phyloP scores from a whole-genome alignment of 1,140 invertebrate genomes.

The Euwallacea similis region DNA sequence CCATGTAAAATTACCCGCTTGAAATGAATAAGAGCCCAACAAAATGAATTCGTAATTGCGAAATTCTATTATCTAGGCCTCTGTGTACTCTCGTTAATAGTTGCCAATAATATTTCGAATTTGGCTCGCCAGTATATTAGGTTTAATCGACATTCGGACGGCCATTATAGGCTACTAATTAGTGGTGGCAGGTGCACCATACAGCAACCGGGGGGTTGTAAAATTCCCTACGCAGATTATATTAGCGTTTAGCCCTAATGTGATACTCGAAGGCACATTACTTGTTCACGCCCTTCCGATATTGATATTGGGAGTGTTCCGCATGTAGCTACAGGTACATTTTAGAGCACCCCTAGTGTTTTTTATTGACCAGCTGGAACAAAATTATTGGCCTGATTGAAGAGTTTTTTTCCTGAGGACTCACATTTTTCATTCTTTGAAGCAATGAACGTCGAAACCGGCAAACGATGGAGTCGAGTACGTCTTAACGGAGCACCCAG shows the following conservation, averaged over 20 bases:
- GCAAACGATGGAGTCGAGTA: no score
- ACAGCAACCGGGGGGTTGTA: conserved; percentile 46
- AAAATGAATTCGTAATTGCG: not conserved
- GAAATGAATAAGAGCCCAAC: not conserved
- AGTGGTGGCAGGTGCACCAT: conserved; percentile 51
- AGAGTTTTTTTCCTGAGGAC: no score
- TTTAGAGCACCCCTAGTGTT: no score
- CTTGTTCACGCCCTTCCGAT: no score
- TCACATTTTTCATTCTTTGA: no score
- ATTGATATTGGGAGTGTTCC: no score
- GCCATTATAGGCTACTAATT: conserved; percentile 52
- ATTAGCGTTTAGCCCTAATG: conserved; percentile 38
- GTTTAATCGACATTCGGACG: conserved; percentile 51
- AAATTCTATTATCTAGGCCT: conserved; percentile 1
- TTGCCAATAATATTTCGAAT: conserved; percentile 29
- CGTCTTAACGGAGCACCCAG: no score
- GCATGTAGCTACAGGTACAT: no score
- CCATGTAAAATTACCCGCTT: not conserved
- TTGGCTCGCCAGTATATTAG: conserved; percentile 47
- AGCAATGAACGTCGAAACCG: no score
- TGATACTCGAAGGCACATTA: no score
- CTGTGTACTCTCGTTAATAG: not conserved
- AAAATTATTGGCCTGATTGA: no score
- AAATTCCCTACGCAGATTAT: conserved; percentile 45
- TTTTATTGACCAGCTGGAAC: no score